Evolutionary conservation across 2,113 vertebrate species (phyloP).

Genomic region (Neomonachus schauinslandi): DNA sequence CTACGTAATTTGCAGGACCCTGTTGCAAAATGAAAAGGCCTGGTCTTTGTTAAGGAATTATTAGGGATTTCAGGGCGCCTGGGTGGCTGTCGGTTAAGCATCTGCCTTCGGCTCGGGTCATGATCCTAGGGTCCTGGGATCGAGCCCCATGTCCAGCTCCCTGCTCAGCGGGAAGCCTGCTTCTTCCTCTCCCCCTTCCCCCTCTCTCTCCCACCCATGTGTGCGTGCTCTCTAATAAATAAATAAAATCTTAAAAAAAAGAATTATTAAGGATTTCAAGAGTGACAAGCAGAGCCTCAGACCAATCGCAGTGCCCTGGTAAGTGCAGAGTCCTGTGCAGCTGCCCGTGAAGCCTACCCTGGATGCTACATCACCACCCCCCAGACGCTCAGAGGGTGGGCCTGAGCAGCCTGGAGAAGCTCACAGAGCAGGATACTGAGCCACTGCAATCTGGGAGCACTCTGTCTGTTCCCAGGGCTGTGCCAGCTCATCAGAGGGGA

Average conservation of each 20-base stretch:
- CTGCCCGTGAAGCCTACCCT: neutral
- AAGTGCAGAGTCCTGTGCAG: neutral
- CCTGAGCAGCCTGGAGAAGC: neutral
- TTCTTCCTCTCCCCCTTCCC: too few species aligned
- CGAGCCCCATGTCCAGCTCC: too few species aligned
- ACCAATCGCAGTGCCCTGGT: too few species aligned
- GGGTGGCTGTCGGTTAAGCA: too few species aligned
- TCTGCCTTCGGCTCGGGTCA: too few species aligned
- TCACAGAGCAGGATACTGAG: neutral
- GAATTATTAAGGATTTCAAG: neutral
- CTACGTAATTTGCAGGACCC: neutral
- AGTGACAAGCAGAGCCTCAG: neutral
- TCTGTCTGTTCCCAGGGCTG: neutral
- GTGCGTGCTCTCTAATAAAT: too few species aligned
- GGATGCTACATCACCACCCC: neutral
- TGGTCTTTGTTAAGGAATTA: neutral
- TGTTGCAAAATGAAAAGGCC: neutral
- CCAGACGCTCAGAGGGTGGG: neutral
- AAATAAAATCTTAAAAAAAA: too few species aligned
- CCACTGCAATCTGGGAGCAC: neutral
- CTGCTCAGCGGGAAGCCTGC: too few species aligned
- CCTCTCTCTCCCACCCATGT: too few species aligned
- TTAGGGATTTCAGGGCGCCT: neutral
- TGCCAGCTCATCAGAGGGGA: neutral
- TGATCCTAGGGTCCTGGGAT: too few species aligned